Base-by-base conservation (phyloP, 2,797 vertebrate genomes). In the Acomys russatus region DNA sequence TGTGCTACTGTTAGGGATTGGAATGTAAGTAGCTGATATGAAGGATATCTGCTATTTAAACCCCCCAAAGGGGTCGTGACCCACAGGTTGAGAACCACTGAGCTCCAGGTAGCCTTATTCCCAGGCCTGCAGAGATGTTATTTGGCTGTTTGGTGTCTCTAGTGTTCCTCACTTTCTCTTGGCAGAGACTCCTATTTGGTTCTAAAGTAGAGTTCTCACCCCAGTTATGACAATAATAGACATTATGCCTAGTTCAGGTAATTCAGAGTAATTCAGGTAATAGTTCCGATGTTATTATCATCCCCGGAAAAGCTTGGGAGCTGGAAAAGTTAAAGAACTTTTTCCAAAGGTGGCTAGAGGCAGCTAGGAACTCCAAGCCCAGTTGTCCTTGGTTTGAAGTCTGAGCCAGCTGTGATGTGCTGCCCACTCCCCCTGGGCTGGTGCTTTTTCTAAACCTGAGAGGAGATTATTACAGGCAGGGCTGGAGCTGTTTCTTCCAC, bases 261-360 rank as follows among this genome's bases (percentile, higher is more conserved):
- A 84, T 80, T 83, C 70, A 96, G 9, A 95, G 70, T 25, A 87
- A 33, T 76, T 8, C 25, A 44, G 44, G 44, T 71, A 11, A 76
- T 71, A 61, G 30, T 56, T 66, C 56, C 28, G 12, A 51, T 44
- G 87, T 95, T 85, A 61, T 93, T 80, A 68, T 91, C 68, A 86
- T 74, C 51, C 64, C 20, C 5, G 6, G 64, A 54, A 33, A 30
- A 30, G 23, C 76, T 56, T n/a, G 61, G 92, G 38, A 95, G 33
- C 38, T 14, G 54, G 89, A 87, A 85, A 94, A 28, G 25, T 77
- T 90, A 82, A 94, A 30, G 79, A 18, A 0, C 90, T 93, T 44
- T 73, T 70, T 66, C n/a, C 89, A 0, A 35, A 30, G 33, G 44
- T 74, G 33, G 28, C 61, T 77, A 84, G 28, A 86, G 22, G 28